phyloP scores from a whole-genome alignment of 2,888 invertebrate genomes.

The Eupithecia tripunctaria region DNA sequence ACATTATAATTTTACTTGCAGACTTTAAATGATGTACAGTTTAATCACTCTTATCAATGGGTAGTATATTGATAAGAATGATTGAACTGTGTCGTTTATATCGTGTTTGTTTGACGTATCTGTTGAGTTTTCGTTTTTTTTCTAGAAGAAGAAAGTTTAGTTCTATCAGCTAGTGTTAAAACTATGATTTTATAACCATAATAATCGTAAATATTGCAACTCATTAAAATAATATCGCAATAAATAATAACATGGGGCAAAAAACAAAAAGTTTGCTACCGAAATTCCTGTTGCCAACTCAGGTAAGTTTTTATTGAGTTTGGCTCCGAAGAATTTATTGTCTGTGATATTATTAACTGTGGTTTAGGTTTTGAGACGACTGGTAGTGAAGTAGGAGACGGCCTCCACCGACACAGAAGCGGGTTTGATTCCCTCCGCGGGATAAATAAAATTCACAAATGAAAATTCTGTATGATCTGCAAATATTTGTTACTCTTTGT shows the following conservation, averaged over 20 bases:
- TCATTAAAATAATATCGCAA: constrained; percentile 16
- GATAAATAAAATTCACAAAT: not conserved
- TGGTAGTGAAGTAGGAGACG: not conserved
- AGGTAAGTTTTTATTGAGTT: constrained; percentile 7
- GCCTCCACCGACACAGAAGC: not conserved
- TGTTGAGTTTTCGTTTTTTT: not conserved
- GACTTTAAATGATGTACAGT: too few species aligned
- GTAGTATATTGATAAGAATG: too few species aligned
- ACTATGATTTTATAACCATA: constrained; percentile 3
- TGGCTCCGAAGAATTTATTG: not conserved
- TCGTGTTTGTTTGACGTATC: too few species aligned
- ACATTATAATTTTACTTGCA: too few species aligned
- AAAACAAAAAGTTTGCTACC: constrained; percentile 29
- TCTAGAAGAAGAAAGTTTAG: not conserved
- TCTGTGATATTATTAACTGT: not conserved
- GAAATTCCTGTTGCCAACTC: constrained; percentile 27
- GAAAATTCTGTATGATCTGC: not conserved
- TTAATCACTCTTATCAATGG: too few species aligned
- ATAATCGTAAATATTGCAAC: constrained; percentile 31
- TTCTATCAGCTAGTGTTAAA: not conserved
- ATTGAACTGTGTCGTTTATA: too few species aligned
- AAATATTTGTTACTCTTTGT: too few species aligned
- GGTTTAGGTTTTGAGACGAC: not conserved
- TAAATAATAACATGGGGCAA: constrained; percentile 22
- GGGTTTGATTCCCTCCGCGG: not conserved